Evolutionary conservation across 2,888 invertebrate species (phyloP), one percentile per base, ranked within the genome.

Genomic region (Aleiodes alternator): DNA sequence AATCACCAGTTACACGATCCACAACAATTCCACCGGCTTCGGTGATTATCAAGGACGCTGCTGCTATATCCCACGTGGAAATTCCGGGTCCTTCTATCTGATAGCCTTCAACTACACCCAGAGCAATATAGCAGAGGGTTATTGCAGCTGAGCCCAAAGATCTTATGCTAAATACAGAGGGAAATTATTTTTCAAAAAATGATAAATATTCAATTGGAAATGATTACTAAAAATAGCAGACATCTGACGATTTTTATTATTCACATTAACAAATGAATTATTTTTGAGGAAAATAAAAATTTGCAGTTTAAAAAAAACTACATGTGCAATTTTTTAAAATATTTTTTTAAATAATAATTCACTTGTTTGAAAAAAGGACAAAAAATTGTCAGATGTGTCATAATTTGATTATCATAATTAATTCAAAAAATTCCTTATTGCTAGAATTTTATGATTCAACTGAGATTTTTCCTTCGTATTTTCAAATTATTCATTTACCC

Each of bases 51-150:
- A 96, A 87, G 31, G 92, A 93, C 3, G 95, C 94, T 12, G 95
- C 96, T 31, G 95, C 93, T 43, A 95, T 93, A 87, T 96, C 96
- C 96, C 96, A 96, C 11, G 94, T 92, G 82, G 95, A 93, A 57
- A 96, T 91, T 74, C 95, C 95, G 34, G 88, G 88, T 55, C 88
- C 88, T 85, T 94, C 94, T 82, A 95, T 94, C 81, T 93, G 93
- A 87, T 95, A 96, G 50, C 92, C 93, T 84, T 95, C 95, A 29
- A 92, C 91, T 66, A 90, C 90, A 4, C 96, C 96, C 75, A 91
- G 90, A 1, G 96, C 96, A 0, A 96, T 92, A 85, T 93, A 93
- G 82, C 95, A 94, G 82, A 96, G 90, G 51, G 94, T 92, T 78
- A 96, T 85, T 0, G 95, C 95, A 1, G 95, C 95, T 69, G 94